Percentiles rank a stretch among this genome's conserved stretches.
phyloP scores from a whole-genome alignment of 1,140 invertebrate genomes.

The Rhizoglyphus robini region DNA sequence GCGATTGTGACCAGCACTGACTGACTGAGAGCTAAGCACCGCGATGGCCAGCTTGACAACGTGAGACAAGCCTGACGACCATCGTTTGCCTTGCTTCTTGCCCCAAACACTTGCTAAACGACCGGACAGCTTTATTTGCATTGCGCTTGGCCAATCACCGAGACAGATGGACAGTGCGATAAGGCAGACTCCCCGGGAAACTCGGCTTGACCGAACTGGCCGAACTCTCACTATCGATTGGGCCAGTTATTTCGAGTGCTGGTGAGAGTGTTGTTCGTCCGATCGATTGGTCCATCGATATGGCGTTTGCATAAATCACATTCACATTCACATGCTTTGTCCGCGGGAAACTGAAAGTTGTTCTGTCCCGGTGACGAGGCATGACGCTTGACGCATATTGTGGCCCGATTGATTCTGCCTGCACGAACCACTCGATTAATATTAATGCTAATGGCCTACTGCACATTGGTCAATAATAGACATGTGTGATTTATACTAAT shows the following conservation, averaged over 20 bases:
- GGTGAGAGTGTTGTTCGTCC: too few species aligned
- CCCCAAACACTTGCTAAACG: not conserved
- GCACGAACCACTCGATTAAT: too few species aligned
- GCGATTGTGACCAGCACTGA: too few species aligned
- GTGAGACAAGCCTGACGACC: not conserved
- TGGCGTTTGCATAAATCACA: slow-evolving; percentile 3
- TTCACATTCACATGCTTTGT: not conserved
- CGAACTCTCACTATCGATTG: not conserved
- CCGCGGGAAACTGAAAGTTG: too few species aligned
- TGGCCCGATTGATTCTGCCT: too few species aligned
- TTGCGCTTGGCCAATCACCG: not conserved
- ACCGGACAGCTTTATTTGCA: not conserved
- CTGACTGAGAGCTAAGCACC: too few species aligned
- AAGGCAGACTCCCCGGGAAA: not conserved
- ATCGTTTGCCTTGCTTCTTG: not conserved
- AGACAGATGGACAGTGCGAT: not conserved
- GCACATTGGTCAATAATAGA: too few species aligned
- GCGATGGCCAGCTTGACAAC: not conserved
- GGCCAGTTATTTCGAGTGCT: not conserved
- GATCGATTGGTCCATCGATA: not conserved
- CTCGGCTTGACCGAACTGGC: not conserved
- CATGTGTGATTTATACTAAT: too few species aligned
- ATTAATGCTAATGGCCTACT: too few species aligned
- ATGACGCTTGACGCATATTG: too few species aligned
- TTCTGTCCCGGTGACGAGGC: too few species aligned